Base-by-base conservation (phyloP, 1,140 invertebrate genomes). In the Hylaeus volcanicus region DNA sequence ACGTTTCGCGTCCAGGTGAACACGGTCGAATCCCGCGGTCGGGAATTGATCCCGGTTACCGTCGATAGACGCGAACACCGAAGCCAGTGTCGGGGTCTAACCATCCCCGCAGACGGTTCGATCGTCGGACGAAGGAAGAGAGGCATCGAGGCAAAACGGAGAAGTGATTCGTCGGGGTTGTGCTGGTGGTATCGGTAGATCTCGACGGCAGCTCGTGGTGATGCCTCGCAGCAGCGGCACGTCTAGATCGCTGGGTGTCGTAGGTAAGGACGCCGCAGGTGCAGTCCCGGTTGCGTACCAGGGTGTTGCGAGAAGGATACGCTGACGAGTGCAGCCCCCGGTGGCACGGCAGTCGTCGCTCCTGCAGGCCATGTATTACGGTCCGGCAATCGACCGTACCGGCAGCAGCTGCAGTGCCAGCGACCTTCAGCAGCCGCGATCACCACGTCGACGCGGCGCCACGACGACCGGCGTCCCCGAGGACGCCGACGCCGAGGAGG, bases 331-430 rank as follows among this genome's bases (percentile, higher is more conserved):
- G 79, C 85, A 88, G 82, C 85, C 66, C 53, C 53, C 76, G 86
- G 84, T 77, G 81, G 74, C 83, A 80, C 84, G 79, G 80, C 84
- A 66, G 81, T 84, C 72, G 86, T 87, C 86, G 85, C 85, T 56
- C 69, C 82, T 74, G 85, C 86, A 82, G 86, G 86, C 86, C 86
- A 87, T 87, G 86, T 82, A 84, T 86, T 66, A 69, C 81, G 84
- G 79, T 56, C 71, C 84, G 86, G 86, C 45, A 77, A 86, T 83
- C 81, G 85, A 83, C 74, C 84, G 77, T 83, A 79, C 81, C 84
- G 85, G 85, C 72, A 76, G 76, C 83, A 82, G 84, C 79, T 83
- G 79, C 74, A 85, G 83, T 86, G 79, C 79, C 79, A 82, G 85
- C 83, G 84, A 86, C 72, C 76, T 78, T 74, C 80, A 70, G 64